Base-by-base conservation (phyloP, 2,797 vertebrate genomes). In the Chelidonichthys spinosus region DNA sequence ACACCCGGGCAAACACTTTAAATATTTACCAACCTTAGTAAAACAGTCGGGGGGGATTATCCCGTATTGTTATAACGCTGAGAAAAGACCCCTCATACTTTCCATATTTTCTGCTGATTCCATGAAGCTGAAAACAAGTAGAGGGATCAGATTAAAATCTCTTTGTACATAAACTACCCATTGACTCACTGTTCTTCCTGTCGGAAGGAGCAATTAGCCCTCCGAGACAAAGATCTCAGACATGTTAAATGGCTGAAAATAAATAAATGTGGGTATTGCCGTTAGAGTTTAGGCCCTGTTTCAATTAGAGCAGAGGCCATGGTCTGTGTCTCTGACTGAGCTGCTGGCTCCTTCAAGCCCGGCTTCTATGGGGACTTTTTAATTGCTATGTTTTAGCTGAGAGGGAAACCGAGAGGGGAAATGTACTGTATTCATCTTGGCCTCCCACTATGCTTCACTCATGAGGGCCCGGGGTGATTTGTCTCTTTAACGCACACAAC, bases 121-220 rank as follows among this genome's bases (percentile, higher is more conserved):
- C 69, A 64, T 64, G 63, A 76, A 72, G 74, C 73, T 74, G 71
- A 82, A 90, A 92, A 92, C 80, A 89, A 86, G 85, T 80, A 83
- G 69, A 72, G 80, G 81, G 88, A 79, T 92, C 85, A 87, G 92
- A 93, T 93, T 89, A 77, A 87, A 92, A 93, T 93, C 92, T 93
- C 88, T 94, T 89, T 93, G 86, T 91, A 93, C 90, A 92, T 91
- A 94, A 94, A 93, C 90, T 91, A 85, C 75, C 90, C 90, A 86
- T 91, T 94, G 93, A 93, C 90, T 93, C 89, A 83, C 85, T 78
- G 90, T 92, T 25, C 90, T 92, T 92, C 88, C 90, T 90, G 92
- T 92, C 86, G 88, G 93, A 93, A 93, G 91, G 69, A 85, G 91
- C 90, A 92, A 94, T 94, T 94, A 93, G 90, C 89, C 83, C 76